Evolutionary conservation across 53 echinoderm and acorn worm genomes (phyloP).

Genomic region (Patiria pectinifera): DNA sequence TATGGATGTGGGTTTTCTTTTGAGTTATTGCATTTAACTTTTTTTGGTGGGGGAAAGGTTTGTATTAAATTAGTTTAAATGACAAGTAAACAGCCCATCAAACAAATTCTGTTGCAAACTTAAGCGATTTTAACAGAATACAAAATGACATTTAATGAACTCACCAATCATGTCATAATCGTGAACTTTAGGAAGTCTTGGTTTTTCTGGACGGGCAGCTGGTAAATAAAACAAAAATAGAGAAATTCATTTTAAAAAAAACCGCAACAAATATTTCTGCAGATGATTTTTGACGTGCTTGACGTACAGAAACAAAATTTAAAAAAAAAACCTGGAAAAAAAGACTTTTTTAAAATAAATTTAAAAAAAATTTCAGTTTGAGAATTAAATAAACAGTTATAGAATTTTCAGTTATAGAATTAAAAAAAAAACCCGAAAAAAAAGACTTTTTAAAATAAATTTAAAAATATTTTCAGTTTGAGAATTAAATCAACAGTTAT

Average conservation of each 20-base stretch:
- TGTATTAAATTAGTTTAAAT: no score
- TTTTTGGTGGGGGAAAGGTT: no score
- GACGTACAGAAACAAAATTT: neutral
- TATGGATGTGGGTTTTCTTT: neutral
- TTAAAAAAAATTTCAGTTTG: neutral
- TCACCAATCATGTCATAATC: slow-evolving; percentile 85
- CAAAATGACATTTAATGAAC: neutral
- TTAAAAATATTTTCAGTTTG: neutral
- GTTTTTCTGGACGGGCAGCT: slow-evolving; percentile 56
- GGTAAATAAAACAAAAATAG: neutral
- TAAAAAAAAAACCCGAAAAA: no score
- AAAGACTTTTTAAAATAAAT: neutral
- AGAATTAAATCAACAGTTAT: neutral
- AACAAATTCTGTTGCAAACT: neutral
- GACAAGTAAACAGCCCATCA: no score
- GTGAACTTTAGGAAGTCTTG: slow-evolving; percentile 77
- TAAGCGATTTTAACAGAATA: neutral
- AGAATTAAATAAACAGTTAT: neutral
- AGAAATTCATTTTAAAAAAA: neutral
- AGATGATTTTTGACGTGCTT: no score
- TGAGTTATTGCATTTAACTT: neutral
- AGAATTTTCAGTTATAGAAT: neutral
- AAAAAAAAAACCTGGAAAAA: neutral
- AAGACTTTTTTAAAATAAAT: neutral
- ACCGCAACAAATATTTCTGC: neutral